phyloP scores from a whole-genome alignment of 2,113 vertebrate species.

The Notothenia coriiceps region DNA sequence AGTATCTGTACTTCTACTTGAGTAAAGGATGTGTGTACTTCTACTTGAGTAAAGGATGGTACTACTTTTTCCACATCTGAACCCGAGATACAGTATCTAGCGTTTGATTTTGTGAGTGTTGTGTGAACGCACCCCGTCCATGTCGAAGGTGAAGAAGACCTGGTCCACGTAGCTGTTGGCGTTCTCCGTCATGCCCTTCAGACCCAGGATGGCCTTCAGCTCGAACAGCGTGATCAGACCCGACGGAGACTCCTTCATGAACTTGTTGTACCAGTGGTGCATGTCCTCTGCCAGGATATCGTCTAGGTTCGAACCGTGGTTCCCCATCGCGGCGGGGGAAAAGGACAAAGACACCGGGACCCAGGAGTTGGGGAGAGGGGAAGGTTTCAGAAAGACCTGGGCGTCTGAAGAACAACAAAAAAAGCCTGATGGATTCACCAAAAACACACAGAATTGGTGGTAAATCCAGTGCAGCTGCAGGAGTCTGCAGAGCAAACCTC shows the following conservation, averaged over 20 bases:
- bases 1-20: too few relatives aligned
- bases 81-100: too few relatives aligned
- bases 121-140: constrained; percentile 85
- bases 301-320: constrained; percentile 78
- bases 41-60: too few relatives aligned
- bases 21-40: too few relatives aligned
- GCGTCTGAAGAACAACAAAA: background rate
- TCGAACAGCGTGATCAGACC: constrained; percentile 89
- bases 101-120: background rate
- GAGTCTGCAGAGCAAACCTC: constrained; percentile 19
- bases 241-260: constrained; percentile 89
- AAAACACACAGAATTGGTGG: background rate
- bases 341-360: too few relatives aligned
- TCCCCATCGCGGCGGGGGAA: constrained; percentile 76
- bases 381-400: background rate
- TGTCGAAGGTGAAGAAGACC: constrained; percentile 89
- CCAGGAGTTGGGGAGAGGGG: background rate
- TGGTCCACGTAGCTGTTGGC: constrained; percentile 87
- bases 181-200: constrained; percentile 86
- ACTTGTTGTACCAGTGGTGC: constrained; percentile 90
- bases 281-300: constrained; percentile 84
- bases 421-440: background rate
- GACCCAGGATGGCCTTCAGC: constrained; percentile 87
- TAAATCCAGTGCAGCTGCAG: background rate
- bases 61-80: too few relatives aligned